These are phyloP conservation scores for Carassius auratus DNA, from an alignment of 2,113 vertebrate genomes.

Conservation along the genomic window DNA sequence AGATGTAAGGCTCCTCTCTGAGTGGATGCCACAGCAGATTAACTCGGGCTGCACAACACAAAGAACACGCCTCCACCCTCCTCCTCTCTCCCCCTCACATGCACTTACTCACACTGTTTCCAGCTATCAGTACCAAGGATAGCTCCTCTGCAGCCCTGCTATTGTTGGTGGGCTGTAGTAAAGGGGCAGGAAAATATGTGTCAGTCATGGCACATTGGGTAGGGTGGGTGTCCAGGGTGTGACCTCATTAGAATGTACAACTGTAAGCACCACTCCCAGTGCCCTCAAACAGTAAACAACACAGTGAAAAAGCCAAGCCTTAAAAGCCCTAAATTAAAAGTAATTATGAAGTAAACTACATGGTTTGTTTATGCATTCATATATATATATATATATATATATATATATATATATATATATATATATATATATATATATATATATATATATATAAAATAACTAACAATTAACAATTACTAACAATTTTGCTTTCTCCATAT, in stretches of 20 bases:
- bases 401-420: no score
- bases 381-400: background rate
- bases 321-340: slow-evolving; percentile 30
- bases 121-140: slow-evolving; percentile 78
- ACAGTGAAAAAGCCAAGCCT: slow-evolving; percentile 50
- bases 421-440: no score
- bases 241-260: slow-evolving; percentile 77
- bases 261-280: slow-evolving; percentile 52
- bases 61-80: slow-evolving; percentile 72
- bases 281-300: slow-evolving; percentile 70
- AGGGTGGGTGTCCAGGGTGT: slow-evolving; percentile 69
- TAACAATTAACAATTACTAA: no score
- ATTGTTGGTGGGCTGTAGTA: slow-evolving; percentile 39
- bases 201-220: slow-evolving; percentile 21
- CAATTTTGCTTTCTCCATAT: background rate
- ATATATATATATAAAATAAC: no score
- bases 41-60: slow-evolving; percentile 75
- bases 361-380: background rate
- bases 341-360: background rate
- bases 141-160: slow-evolving; percentile 63
- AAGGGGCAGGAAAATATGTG: slow-evolving; percentile 47
- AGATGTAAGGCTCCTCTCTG: slow-evolving; percentile 38
- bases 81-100: slow-evolving; percentile 16
- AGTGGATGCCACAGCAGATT: slow-evolving; percentile 71
- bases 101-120: slow-evolving; percentile 48